Evolutionary conservation across 64 coral and sea anemone genomes (phyloP), one percentile per base, ranked within the genome.

Genomic region (Montipora sp.): DNA sequence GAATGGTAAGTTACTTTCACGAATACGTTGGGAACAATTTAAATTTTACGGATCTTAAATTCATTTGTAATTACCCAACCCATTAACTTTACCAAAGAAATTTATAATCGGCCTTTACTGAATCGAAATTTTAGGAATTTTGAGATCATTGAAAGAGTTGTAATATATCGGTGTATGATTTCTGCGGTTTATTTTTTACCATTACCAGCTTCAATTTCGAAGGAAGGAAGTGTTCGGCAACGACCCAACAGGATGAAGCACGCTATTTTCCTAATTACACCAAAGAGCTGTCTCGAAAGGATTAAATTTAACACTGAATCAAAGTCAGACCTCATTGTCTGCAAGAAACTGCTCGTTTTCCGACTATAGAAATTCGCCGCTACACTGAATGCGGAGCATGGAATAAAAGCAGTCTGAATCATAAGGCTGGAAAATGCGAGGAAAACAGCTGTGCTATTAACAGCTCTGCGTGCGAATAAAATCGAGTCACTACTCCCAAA

Each of bases 1-100:
- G 82, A 72, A 85, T 85, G 82, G 82, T 85, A 46, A 71, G 82
- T 84, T 5, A 8, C 48, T 15, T 11, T 11, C 44, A 61, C 63
- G 4, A 69, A 77, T 47, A 14, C 13, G 75, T 19, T 48, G 44
- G 8, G 44, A 47, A 84, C 70, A 72, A 71, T 24, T 71, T 70
- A 44, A 49, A 10, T 49, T 72, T 72, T 7, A 68, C 47, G 0
- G 4, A 5, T 11, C 2, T 43, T 67, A 36, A 47, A 1, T 59
- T 81, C 11, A 47, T 4, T 66, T 83, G 23, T 47, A 71, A 48
- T 23, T 7, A 19, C 36, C 36, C 36, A 36, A 36, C 36, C 36
- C 36, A 36, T 36, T 36, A 36, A 36, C 36, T 36, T 36, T 36
- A 36, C 36, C 36, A 36, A 36, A 36, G 36, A 36, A 36, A 36